phyloP scores from a whole-genome alignment of 1,140 invertebrate genomes.

The Meloidogyne floridensis region DNA sequence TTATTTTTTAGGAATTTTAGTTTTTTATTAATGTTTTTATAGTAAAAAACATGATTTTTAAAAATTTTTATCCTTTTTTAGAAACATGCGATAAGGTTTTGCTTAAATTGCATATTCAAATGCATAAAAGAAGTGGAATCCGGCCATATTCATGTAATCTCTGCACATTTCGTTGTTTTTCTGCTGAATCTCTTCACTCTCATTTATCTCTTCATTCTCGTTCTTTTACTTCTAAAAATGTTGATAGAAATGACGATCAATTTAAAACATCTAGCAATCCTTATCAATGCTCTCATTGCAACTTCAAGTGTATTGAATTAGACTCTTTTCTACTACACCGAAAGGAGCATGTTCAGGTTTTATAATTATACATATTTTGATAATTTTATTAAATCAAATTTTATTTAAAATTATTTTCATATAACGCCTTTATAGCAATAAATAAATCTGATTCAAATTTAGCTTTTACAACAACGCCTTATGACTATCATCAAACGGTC shows the following conservation, averaged over 20 bases:
- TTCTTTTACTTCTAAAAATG: background rate
- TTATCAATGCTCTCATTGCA: constrained; percentile 32
- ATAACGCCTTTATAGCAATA: no score
- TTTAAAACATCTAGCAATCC: background rate
- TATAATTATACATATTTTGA: no score
- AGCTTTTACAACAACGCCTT: constrained; percentile 40
- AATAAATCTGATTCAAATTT: background rate
- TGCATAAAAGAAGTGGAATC: constrained; percentile 24
- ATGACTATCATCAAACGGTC: constrained; percentile 39
- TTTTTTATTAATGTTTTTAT: no score
- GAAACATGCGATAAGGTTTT: constrained; percentile 24
- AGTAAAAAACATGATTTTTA: background rate
- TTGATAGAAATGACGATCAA: background rate
- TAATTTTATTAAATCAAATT: background rate
- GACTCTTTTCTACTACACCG: constrained; percentile 14
- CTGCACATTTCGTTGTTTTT: constrained; percentile 35
- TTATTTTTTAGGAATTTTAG: no score
- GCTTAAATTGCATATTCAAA: constrained; percentile 31
- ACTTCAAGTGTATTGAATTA: constrained; percentile 19
- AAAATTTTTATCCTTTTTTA: background rate
- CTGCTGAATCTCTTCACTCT: constrained; percentile 34
- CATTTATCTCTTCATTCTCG: constrained; percentile 32
- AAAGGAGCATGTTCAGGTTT: constrained; percentile 26
- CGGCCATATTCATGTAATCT: constrained; percentile 36
- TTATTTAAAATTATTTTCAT: background rate